These are phyloP conservation scores for Lepidurus apus DNA, from an alignment of 1,140 invertebrate genomes.

Conservation along the genomic window DNA sequence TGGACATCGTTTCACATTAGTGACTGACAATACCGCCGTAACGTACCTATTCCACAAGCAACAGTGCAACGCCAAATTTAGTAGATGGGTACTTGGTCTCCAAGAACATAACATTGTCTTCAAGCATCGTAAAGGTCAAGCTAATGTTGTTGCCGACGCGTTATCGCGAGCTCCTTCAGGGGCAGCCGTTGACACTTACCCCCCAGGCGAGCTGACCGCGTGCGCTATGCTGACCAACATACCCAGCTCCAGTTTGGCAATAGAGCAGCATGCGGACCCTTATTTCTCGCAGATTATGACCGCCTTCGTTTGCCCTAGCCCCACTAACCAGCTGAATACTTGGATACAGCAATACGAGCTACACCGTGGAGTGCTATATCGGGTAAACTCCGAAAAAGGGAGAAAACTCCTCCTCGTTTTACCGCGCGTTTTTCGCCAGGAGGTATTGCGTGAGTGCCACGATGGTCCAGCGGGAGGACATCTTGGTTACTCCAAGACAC, in stretches of 20 bases:
- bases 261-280: background rate
- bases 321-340: background rate
- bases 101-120: conserved; percentile 39
- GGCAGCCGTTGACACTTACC: background rate
- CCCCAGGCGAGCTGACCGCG: background rate
- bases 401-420: conserved; percentile 33
- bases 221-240: background rate
- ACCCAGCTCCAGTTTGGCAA: background rate
- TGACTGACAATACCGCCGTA: conserved; percentile 46
- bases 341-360: background rate
- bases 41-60: conserved; percentile 44
- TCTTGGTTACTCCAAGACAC: conserved; percentile 37
- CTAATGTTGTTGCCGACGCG: conserved; percentile 38
- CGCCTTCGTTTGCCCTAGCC: background rate
- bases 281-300: background rate
- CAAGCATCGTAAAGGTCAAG: conserved; percentile 38
- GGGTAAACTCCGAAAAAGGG: background rate
- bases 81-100: conserved; percentile 40
- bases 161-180: conserved; percentile 33
- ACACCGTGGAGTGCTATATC: background rate
- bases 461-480: conserved; percentile 36
- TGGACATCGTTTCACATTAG: conserved; percentile 43
- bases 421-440: conserved; percentile 25
- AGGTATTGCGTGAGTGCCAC: conserved; percentile 35
- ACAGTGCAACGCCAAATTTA: conserved; percentile 37